Base-by-base conservation (phyloP, 2,113 vertebrate species). In the Prinia subflava region DNA sequence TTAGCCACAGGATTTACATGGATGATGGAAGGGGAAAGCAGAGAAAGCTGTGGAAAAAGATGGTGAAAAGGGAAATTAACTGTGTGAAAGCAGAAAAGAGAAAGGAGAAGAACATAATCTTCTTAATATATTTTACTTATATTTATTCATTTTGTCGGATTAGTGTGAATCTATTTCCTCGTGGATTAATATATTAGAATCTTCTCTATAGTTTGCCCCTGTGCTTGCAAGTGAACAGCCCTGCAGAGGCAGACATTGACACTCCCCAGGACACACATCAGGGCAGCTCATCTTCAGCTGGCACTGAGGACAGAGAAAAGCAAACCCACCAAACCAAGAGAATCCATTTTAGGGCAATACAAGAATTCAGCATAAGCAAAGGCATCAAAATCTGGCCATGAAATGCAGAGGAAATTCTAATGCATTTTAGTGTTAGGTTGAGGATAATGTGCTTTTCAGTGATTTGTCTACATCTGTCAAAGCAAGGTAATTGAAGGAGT, bases 401-500 rank as follows among this genome's bases (percentile, higher is more conserved):
- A 92, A 96, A 81, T n/a, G 47, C 56, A 64, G 80, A 89, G 55
- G 95, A 73, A 92, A 60, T 89, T 86, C 39, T 84, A 87, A 92
- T 85, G 80, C 82, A 94, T 90, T 92, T 76, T 78, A 78, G 42
- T 90, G 70, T 70, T 81, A 81, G 46, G 70, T 63, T 50, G 83
- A 94, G 93, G 83, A 90, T 90, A 94, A 92, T 94, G 64, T 90
- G 89, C 80, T 97, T 89, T 95, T 96, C 73, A 42, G 91, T 12
- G 89, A 87, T 92, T 95, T 82, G 59, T 82, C 94, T 95, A 52
- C 91, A 39, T 94, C 84, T 96, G 87, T 98, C 94, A 97, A 95
- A 96, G 87, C 47, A 87, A 97, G 92, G 89, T 77, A 92, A 87
- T 86, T 94, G 97, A 97, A 97, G 93, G 88, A 91, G 65, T 95